phyloP scores from a whole-genome alignment of 2,888 invertebrate genomes.

The Desoria tigrina region DNA sequence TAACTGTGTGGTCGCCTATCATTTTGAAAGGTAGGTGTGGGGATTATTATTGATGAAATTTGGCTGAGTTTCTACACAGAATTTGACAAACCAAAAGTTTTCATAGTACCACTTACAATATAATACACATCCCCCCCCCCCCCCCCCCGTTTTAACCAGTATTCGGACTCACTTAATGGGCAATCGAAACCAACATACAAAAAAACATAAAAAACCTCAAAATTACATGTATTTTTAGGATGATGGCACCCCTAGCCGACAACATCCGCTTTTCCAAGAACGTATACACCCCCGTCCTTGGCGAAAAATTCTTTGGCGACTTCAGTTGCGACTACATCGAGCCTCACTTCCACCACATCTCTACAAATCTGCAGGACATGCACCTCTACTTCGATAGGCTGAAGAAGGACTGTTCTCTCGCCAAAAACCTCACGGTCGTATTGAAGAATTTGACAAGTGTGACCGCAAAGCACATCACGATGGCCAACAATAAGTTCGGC shows the following conservation, averaged over 20 bases:
- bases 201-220: too few relatives aligned
- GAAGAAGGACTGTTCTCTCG: slow-evolving; percentile 29
- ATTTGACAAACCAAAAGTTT: too few relatives aligned
- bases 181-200: too few relatives aligned
- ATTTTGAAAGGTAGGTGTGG: slow-evolving; percentile 31
- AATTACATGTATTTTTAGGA: too few relatives aligned
- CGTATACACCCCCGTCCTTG: slow-evolving; percentile 27
- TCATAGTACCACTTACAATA: too few relatives aligned
- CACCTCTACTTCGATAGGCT: slow-evolving; percentile 28
- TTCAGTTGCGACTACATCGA: slow-evolving; percentile 36
- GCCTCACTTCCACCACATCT: slow-evolving; percentile 40
- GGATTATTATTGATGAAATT: too few relatives aligned
- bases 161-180: too few relatives aligned
- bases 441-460: slow-evolving; percentile 18
- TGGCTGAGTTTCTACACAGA: too few relatives aligned
- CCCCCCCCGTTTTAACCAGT: too few relatives aligned
- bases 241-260: slow-evolving; percentile 24
- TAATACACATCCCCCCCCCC: too few relatives aligned
- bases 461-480: slow-evolving; percentile 22
- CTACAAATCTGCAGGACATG: slow-evolving; percentile 29
- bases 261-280: slow-evolving; percentile 35
- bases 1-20: slow-evolving; percentile 26
- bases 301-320: slow-evolving; percentile 27
- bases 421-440: slow-evolving; percentile 17
- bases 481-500: slow-evolving; percentile 27